Evolutionary conservation across 2,113 vertebrate species (phyloP).

Genomic region (Abramis brama): DNA sequence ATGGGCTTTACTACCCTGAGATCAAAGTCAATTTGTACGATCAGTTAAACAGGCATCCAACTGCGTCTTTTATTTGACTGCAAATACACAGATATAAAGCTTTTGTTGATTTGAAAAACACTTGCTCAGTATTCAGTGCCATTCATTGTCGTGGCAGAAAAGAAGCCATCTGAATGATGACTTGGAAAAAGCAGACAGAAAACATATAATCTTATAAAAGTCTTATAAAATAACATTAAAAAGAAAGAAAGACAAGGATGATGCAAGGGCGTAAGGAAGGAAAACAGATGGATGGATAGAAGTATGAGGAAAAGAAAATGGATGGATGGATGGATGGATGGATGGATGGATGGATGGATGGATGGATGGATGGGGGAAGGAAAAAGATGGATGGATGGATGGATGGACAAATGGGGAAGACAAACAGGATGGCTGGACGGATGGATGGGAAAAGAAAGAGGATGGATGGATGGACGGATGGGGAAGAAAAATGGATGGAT

Average conservation of each 20-base stretch:
- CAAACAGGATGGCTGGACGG: too few species aligned
- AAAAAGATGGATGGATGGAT: not conserved
- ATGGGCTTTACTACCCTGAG: conserved; percentile 5
- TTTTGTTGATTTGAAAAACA: conserved; percentile 26
- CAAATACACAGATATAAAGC: not conserved
- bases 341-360: not conserved
- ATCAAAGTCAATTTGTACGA: conserved; percentile 7
- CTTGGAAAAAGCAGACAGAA: not conserved
- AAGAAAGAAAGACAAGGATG: not conserved
- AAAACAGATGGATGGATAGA: not conserved
- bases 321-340: not conserved
- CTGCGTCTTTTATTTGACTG: not conserved
- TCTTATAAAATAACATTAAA: not conserved
- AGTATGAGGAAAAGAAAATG: not conserved
- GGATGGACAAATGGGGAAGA: too few species aligned
- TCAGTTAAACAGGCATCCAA: not conserved
- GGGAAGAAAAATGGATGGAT: not conserved
- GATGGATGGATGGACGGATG: not conserved
- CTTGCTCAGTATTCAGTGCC: not conserved
- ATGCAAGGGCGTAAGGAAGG: not conserved
- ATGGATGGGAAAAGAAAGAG: not conserved
- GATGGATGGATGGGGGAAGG: not conserved
- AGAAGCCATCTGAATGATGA: not conserved
- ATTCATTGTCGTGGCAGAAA: not conserved
- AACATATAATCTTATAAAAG: conserved; percentile 12